phyloP scores from a whole-genome alignment of 2,113 vertebrate genomes.

The Tychaedon coryphoeus region DNA sequence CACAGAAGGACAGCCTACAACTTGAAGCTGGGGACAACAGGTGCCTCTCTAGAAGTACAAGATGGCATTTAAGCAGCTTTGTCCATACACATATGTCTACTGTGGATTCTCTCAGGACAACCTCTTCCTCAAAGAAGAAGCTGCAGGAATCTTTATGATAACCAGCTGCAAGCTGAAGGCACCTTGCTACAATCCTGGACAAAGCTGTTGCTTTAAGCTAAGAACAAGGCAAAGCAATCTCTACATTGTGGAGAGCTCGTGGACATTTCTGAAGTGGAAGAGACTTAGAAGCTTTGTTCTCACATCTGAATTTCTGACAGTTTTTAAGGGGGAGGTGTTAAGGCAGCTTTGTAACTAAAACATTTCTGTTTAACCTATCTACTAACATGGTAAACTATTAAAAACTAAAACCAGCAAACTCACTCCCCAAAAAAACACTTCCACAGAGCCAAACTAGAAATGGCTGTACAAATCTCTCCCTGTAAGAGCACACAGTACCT shows the following conservation, averaged over 20 bases:
- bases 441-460: neutral
- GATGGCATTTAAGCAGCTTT: neutral
- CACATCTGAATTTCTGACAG: neutral
- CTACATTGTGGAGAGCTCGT: neutral
- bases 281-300: neutral
- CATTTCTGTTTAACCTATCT: neutral
- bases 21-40: neutral
- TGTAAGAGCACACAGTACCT: neutral
- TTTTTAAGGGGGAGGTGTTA: neutral
- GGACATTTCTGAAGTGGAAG: neutral
- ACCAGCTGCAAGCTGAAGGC: neutral
- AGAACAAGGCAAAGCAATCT: neutral
- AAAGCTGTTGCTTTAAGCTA: neutral
- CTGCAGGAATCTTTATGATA: neutral
- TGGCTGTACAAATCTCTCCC: neutral
- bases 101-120: neutral
- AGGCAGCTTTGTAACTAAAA: neutral
- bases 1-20: neutral
- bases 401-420: neutral
- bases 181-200: neutral
- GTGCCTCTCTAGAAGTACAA: neutral
- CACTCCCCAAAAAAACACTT: neutral
- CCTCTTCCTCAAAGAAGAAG: neutral
- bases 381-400: neutral
- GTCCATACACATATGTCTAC: too few relatives aligned